Evolutionary conservation across 2,888 invertebrate genomes (phyloP), one percentile per base, ranked within the genome.

Genomic region (Adelognathus sp.): DNA sequence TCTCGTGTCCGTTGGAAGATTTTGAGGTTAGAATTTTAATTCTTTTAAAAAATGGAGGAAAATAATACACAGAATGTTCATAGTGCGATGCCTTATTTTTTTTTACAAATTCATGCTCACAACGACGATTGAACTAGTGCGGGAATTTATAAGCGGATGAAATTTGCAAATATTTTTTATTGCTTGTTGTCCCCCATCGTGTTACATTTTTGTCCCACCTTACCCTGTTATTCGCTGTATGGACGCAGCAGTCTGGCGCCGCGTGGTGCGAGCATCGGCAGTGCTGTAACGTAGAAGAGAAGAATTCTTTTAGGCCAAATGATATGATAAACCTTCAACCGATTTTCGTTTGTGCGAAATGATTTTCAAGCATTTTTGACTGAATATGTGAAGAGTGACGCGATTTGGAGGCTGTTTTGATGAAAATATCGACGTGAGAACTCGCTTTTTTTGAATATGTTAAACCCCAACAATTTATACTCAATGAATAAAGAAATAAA

Each of bases 151-250:
- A n/a, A 21, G 50, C 11, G 21, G 50, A 50, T 50, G 24, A 50
- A 50, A 50, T 21, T 50, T 24, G 50, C 50, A 50, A 50, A 11
- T 4, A 4, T n/a, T 5, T 24, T 50, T 50, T 24, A 50, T 24
- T 24, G 24, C 50, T 50, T 52, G 36, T n/a, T 41, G 61, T 50
- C 27, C 21, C 64, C 64, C 64, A 50, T 50, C 24, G 33, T 66
- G 50, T 36, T 18, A n/a, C n/a, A n/a, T 44, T 61, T 66, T 66
- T 66, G 52, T 36, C 64, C 64, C 64, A 52, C 64, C 64, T 66
- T 64, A 64, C 64, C 64, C 64, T 64, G 50, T 50, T 50, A 64
- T 64, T 50, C 50, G 64, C 50, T 64, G 50, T 64, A 50, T 50
- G 50, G 50, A 64, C 50, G 64, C 50, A 64, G 64, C 50, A 50